These are phyloP conservation scores for Mythimna vitellina DNA, from an alignment of 2,888 invertebrate species.

Conservation along the genomic window DNA sequence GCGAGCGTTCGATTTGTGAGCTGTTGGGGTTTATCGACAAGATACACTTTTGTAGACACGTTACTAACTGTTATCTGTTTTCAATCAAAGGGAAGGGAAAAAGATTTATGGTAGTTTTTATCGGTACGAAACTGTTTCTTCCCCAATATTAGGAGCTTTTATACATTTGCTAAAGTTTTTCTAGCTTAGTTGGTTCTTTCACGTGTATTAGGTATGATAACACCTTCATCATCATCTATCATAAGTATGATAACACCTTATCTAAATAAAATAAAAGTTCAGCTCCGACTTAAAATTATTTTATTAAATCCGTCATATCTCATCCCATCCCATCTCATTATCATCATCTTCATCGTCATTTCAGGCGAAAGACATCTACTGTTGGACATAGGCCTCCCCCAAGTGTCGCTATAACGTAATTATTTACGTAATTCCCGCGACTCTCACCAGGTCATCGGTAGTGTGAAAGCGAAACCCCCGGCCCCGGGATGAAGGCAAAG, in stretches of 20 bases:
- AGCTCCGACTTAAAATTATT: background rate
- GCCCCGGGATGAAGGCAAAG: too few species aligned
- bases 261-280: background rate
- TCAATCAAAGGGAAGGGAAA: conserved; percentile 50
- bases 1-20: conserved; percentile 66
- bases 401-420: too few species aligned
- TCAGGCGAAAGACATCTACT: too few species aligned
- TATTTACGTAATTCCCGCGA: too few species aligned
- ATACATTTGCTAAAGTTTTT: conserved; percentile 35
- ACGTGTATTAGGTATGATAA: background rate
- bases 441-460: too few species aligned
- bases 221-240: too few species aligned
- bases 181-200: conserved; percentile 3
- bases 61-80: conserved; percentile 58
- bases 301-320: background rate
- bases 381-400: too few species aligned
- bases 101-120: conserved; percentile 60
- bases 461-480: too few species aligned
- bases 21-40: conserved; percentile 50
- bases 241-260: background rate
- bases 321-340: too few species aligned
- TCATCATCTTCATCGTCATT: too few species aligned
- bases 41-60: conserved; percentile 43
- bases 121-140: conserved; percentile 48
- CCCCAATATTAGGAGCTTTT: conserved; percentile 37